Percentiles rank a stretch among this genome's conserved stretches.
These are phyloP conservation scores for Phania funesta DNA, from an alignment of 2,888 invertebrate genomes.

Conservation along the genomic window DNA sequence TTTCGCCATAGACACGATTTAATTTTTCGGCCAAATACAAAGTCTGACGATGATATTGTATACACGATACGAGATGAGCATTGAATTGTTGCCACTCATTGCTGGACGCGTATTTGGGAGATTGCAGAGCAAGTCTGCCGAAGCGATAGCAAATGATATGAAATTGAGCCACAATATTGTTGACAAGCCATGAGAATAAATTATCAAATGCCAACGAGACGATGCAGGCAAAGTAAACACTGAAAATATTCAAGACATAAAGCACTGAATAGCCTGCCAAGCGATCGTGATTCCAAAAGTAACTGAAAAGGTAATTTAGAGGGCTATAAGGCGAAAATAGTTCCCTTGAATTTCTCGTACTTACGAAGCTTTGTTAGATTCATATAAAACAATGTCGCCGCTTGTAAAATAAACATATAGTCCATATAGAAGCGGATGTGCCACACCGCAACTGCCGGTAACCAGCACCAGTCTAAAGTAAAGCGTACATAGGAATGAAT, in stretches of 20 bases:
- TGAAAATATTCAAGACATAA: constrained; percentile 10
- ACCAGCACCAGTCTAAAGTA: not conserved
- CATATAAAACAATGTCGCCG: not conserved
- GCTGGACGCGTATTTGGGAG: not conserved
- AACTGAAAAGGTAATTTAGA: not conserved
- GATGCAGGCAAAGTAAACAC: not conserved
- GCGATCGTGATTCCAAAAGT: constrained; percentile 34
- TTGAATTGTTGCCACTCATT: not conserved
- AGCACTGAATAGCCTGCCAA: constrained; percentile 8
- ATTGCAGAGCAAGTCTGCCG: not conserved
- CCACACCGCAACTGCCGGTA: not conserved
- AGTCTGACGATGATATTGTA: constrained; percentile 38
- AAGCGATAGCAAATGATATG: constrained; percentile 18
- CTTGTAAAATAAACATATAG: not conserved
- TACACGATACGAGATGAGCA: not conserved
- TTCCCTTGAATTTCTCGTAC: not conserved
- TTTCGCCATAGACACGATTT: constrained; percentile 33
- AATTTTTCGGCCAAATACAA: constrained; percentile 23
- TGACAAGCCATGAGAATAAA: constrained; percentile 50
- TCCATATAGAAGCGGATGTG: constrained; percentile 11
- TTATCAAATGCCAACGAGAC: constrained; percentile 39
- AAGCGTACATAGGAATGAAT: not conserved
- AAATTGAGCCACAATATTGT: constrained; percentile 52
- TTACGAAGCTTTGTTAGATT: constrained; percentile 42
- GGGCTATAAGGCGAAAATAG: not conserved